Conservation (phyloP, 1,140 invertebrate genomes). For the Samia ricini region DNA sequence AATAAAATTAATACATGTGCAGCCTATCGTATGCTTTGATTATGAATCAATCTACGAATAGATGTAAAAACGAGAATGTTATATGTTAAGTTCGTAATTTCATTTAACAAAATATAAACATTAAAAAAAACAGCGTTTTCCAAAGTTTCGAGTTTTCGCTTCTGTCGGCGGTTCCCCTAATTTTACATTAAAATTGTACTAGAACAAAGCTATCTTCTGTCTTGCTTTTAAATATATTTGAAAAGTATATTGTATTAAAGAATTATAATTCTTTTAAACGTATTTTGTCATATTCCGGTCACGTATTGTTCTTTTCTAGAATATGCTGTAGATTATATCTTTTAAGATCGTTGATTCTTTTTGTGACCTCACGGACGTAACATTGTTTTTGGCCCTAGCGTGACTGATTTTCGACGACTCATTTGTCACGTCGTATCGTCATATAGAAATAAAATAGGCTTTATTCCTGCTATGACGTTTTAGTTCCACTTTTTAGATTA, state of each 20-base stretch:
- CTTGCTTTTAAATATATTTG: not conserved
- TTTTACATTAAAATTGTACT: too few relatives aligned
- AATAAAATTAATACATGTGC: too few relatives aligned
- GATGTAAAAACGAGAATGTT: too few relatives aligned
- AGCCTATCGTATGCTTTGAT: too few relatives aligned
- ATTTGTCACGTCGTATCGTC: conserved; percentile 20
- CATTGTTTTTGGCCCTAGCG: conserved; percentile 35
- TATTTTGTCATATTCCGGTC: conserved; percentile 11
- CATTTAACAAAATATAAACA: too few relatives aligned
- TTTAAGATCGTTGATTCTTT: conserved; percentile 25
- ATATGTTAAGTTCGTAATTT: too few relatives aligned
- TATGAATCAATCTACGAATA: too few relatives aligned
- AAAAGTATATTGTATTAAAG: not conserved
- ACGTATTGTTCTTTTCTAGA: conserved; percentile 29
- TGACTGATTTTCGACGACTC: conserved; percentile 26
- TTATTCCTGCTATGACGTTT: not conserved
- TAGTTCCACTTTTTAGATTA: not conserved
- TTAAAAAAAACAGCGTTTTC: too few relatives aligned
- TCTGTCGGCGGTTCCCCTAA: too few relatives aligned
- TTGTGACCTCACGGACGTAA: conserved; percentile 23
- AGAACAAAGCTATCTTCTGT: too few relatives aligned
- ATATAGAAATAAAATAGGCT: conserved; percentile 23
- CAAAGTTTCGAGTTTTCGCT: too few relatives aligned
- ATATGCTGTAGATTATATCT: conserved; percentile 28
- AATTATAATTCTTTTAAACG: not conserved